Conservation (phyloP, 2,888 invertebrate genomes). For the Beris chalybata region DNA sequence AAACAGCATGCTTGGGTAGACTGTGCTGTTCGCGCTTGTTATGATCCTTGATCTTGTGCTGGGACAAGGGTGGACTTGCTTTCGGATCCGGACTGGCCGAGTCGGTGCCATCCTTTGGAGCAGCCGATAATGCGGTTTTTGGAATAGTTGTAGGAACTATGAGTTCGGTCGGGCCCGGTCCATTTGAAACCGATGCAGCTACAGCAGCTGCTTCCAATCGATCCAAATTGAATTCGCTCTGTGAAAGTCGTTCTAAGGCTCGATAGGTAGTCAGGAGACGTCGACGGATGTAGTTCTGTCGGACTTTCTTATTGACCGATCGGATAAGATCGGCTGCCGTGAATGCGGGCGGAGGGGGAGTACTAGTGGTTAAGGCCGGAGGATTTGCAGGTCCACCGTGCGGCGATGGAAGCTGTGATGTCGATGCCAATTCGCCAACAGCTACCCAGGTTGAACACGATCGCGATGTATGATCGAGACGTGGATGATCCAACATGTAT, state of each 20-base stretch:
- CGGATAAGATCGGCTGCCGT: slow-evolving; percentile 69
- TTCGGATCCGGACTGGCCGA: background rate
- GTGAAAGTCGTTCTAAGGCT: slow-evolving; percentile 77
- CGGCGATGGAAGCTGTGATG: slow-evolving; percentile 81
- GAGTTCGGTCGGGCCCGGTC: slow-evolving; percentile 42
- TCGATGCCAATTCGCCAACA: slow-evolving; percentile 73
- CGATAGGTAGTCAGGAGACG: slow-evolving; percentile 78
- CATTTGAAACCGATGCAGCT: slow-evolving; percentile 54
- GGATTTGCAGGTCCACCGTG: slow-evolving; percentile 63
- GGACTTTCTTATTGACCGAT: slow-evolving; percentile 80
- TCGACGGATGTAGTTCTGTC: slow-evolving; percentile 79
- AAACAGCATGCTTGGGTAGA: slow-evolving; percentile 41
- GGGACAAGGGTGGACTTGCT: background rate
- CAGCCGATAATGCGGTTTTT: background rate
- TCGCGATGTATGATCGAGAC: slow-evolving; percentile 64
- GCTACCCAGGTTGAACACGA: slow-evolving; percentile 88
- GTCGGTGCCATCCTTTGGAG: background rate
- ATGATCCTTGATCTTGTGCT: slow-evolving; percentile 8
- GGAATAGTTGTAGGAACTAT: slow-evolving; percentile 40
- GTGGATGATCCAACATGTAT: slow-evolving; percentile 60
- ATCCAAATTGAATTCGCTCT: slow-evolving; percentile 83
- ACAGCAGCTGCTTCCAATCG: slow-evolving; percentile 66
- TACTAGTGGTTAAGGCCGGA: slow-evolving; percentile 46
- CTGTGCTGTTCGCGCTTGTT: slow-evolving; percentile 45
- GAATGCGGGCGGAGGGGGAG: slow-evolving; percentile 57